These are phyloP conservation scores for Columba janthina DNA, from an alignment of 2,113 vertebrate genomes.

Conservation along the genomic window DNA sequence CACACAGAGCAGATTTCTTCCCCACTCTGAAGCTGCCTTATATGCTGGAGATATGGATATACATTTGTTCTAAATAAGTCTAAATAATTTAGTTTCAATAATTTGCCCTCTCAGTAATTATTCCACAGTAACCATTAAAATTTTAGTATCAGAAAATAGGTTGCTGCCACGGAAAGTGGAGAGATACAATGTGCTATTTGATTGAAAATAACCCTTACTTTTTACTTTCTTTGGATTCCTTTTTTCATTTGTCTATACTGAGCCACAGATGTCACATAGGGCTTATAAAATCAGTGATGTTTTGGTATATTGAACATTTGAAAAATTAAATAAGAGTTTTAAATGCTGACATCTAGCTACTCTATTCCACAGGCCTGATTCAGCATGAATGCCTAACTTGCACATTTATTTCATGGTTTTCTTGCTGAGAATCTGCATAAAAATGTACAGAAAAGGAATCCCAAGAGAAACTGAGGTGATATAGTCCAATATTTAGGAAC, in stretches of 20 bases:
- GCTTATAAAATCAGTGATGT: not conserved
- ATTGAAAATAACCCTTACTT: not conserved
- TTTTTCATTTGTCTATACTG: not conserved
- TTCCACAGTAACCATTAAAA: not conserved
- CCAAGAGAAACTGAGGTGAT: not conserved
- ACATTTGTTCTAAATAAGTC: no score
- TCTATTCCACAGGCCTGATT: not conserved
- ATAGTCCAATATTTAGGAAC: not conserved
- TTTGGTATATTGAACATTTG: not conserved
- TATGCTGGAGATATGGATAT: no score
- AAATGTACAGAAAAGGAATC: not conserved
- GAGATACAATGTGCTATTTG: not conserved
- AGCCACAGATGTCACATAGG: not conserved
- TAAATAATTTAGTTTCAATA: no score
- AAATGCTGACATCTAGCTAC: not conserved
- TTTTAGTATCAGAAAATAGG: not conserved
- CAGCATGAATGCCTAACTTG: not conserved
- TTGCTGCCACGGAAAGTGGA: not conserved
- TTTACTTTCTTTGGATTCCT: not conserved
- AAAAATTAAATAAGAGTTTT: not conserved
- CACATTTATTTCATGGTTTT: not conserved
- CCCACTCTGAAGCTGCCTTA: no score
- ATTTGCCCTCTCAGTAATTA: no score
- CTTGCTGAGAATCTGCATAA: not conserved
- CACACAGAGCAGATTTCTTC: no score